Base-by-base conservation (phyloP, 2,888 invertebrate genomes). In the Eretmocerus hayati region DNA sequence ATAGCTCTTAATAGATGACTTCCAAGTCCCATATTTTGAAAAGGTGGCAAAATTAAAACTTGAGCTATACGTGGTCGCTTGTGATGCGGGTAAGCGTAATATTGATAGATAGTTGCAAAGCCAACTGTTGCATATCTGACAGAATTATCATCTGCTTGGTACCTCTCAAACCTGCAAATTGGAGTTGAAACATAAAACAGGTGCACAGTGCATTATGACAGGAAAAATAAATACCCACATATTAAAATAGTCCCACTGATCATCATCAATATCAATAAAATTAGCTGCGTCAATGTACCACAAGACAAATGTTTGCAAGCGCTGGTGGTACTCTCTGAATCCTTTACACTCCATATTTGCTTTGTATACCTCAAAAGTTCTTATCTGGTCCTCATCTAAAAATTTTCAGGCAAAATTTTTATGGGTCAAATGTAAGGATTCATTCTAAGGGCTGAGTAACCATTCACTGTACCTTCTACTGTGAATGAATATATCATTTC, bases 251-350 rank as follows among this genome's bases (percentile, higher is more conserved):
- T 84, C 80, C 96, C 97, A 99, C 59, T 86, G 84, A 13, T 87
- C 83, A 75, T 99, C 97, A 68, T 90, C 88, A 4, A 85, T 78
- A 72, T 96, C 95, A 58, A 99, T 90, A 64, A 86, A 94, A 30
- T 89, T 90, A 1, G 94, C 95, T 13, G 91, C 95, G 77, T 99
- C 97, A 58, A 99, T 91, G 72, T 86, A 97, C 88, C 92, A 96
- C 50, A 95, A 74, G 9, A 96, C 78, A 64, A 95, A 90, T 0
- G 92, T 90, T 73, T 96, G 93, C 58, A 96, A 75, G 44, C 89
- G 79, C 56, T 83, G 77, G 68, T 95, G 91, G 67, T 85, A 95
- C 4, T 79, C 77, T 21, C 81, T 68, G 67, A 94, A 95, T 1
- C 85, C 83, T 1, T 83, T 80, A 42, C 79, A 78, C 13, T 79